Conservation (phyloP, 92 coral and sea anemone genomes). For the Phenganax marumi region DNA sequence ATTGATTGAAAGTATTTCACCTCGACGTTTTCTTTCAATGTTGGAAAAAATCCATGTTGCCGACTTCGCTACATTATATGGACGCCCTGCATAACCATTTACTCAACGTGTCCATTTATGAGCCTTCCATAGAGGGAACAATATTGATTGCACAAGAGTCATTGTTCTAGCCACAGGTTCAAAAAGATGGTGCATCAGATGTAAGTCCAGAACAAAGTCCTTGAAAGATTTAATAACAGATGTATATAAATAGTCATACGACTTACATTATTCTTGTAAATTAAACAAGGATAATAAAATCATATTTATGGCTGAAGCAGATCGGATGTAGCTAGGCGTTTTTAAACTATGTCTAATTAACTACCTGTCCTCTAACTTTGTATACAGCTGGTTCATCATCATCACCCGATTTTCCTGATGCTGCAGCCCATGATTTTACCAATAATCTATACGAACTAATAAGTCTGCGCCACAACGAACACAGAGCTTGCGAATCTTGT, state of each 20-base stretch:
- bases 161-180: neutral
- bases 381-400: neutral
- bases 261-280: neutral
- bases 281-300: constrained; percentile 3
- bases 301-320: neutral
- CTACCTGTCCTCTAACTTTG: constrained; percentile 14
- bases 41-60: constrained; percentile 20
- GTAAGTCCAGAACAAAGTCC: constrained; percentile 11
- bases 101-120: neutral
- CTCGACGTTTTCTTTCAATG: constrained; percentile 9
- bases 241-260: neutral
- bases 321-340: neutral
- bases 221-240: neutral
- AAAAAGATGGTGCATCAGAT: constrained; percentile 8
- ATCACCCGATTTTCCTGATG: constrained; percentile 13
- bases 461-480: constrained; percentile 18
- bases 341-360: constrained; percentile 6
- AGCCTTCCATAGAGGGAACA: constrained; percentile 1
- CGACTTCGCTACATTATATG: constrained; percentile 7
- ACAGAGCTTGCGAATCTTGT: constrained; percentile 37
- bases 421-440: neutral
- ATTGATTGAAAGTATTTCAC: neutral
- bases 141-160: constrained; percentile 1
- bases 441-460: neutral
- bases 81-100: constrained; percentile 18